Conservation (phyloP, 2,797 vertebrate genomes). For the Fringilla coelebs region DNA sequence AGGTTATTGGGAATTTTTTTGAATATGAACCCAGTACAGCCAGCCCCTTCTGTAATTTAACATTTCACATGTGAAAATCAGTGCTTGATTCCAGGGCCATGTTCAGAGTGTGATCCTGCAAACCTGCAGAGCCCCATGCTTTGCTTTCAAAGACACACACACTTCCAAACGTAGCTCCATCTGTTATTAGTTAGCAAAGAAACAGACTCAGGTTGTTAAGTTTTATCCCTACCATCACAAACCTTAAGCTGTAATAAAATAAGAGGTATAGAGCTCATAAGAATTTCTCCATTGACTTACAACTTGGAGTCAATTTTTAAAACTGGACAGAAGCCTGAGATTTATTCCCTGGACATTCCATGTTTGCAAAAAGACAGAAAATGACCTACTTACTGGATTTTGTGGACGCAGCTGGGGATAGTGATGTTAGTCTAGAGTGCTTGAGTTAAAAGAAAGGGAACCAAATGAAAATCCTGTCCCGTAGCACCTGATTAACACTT, state of each 20-base stretch:
- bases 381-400: background rate
- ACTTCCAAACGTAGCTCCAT: background rate
- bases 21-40: background rate
- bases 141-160: background rate
- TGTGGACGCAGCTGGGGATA: background rate
- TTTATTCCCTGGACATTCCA: background rate
- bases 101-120: background rate
- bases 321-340: background rate
- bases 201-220: background rate
- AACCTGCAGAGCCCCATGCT: background rate
- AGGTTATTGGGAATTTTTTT: background rate
- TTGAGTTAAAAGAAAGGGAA: background rate
- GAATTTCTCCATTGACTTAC: background rate
- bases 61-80: rapidly evolving
- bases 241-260: background rate
- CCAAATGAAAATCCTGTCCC: background rate
- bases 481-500: background rate
- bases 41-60: background rate
- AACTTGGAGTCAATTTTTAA: background rate
- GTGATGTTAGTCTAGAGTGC: background rate
- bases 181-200: background rate
- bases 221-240: background rate
- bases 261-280: background rate
- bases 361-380: background rate
- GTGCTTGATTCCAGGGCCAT: background rate